Percentiles rank a stretch among this genome's conserved stretches.
These are phyloP conservation scores for Anser cygnoides DNA, from an alignment of 2,113 vertebrate species.

Conservation along the genomic window DNA sequence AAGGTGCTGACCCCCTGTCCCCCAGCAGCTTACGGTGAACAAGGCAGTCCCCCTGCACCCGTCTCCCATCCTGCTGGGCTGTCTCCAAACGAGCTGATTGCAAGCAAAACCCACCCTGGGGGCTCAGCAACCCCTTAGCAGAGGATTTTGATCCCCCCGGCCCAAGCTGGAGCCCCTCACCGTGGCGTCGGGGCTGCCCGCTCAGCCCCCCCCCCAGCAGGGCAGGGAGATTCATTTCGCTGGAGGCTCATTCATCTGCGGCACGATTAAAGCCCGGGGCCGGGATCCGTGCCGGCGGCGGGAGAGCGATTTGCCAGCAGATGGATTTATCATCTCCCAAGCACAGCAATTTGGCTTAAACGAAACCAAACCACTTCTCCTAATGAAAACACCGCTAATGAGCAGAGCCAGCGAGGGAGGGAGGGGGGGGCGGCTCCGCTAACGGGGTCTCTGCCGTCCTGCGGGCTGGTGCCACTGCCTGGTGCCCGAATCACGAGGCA, in stretches of 20 bases:
- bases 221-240: slow-evolving; percentile 11
- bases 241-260: slow-evolving; percentile 34
- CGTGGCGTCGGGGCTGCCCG: rapidly evolving
- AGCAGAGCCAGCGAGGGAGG: neutral
- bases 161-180: neutral
- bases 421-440: neutral
- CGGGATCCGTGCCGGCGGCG: slow-evolving; percentile 7
- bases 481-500: rapidly evolving
- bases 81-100: neutral
- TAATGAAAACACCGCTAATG: slow-evolving; percentile 72
- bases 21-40: rapidly evolving
- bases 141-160: neutral
- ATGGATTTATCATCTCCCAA: slow-evolving; percentile 68
- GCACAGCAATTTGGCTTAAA: slow-evolving; percentile 69
- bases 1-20: no score
- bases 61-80: neutral
- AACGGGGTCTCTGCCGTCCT: neutral
- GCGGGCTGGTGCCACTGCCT: rapidly evolving
- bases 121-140: neutral
- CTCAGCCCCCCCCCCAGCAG: neutral
- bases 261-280: slow-evolving; percentile 24
- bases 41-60: neutral
- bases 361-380: slow-evolving; percentile 68
- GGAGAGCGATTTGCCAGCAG: slow-evolving; percentile 51
- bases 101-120: neutral